Evolutionary conservation across 2,797 vertebrate genomes (phyloP).

Genomic region (Pelobates cultripes): DNA sequence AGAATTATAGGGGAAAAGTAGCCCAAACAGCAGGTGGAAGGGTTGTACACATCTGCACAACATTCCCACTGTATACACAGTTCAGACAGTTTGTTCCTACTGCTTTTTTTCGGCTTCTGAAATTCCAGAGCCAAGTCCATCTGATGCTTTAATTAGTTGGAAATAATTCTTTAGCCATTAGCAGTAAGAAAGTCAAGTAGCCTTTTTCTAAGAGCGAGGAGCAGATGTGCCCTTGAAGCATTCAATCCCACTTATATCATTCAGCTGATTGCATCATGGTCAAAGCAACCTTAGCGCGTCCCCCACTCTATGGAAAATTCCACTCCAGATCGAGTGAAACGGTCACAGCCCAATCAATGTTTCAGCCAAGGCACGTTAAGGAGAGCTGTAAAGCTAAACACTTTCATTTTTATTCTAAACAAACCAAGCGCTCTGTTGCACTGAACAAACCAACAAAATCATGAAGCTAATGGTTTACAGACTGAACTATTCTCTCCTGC

Average conservation of each 20-base stretch:
- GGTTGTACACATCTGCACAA: too few species aligned
- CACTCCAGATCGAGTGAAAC: slow-evolving; percentile 59
- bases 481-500: slow-evolving; percentile 29
- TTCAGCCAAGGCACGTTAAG: slow-evolving; percentile 58
- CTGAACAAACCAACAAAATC: slow-evolving; percentile 43
- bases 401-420: slow-evolving; percentile 9
- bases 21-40: too few species aligned
- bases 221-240: slow-evolving; percentile 58
- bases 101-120: too few species aligned
- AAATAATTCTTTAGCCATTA: slow-evolving; percentile 4
- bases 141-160: background rate
- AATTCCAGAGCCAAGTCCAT: background rate
- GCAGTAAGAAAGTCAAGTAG: slow-evolving; percentile 49
- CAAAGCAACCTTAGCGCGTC: slow-evolving; percentile 61
- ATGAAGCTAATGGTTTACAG: slow-evolving; percentile 45
- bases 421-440: slow-evolving; percentile 28
- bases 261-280: slow-evolving; percentile 59
- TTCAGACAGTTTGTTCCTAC: too few species aligned
- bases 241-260: slow-evolving; percentile 61
- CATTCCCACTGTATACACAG: too few species aligned
- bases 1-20: too few species aligned
- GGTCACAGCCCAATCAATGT: slow-evolving; percentile 58
- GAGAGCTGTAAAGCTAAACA: slow-evolving; percentile 50
- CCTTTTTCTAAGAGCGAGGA: slow-evolving; percentile 58
- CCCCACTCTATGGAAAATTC: slow-evolving; percentile 69